Percentiles rank a stretch among this genome's conserved stretches.
These are phyloP conservation scores for Pheosia tremula DNA, from an alignment of 2,888 invertebrate species.

Conservation along the genomic window DNA sequence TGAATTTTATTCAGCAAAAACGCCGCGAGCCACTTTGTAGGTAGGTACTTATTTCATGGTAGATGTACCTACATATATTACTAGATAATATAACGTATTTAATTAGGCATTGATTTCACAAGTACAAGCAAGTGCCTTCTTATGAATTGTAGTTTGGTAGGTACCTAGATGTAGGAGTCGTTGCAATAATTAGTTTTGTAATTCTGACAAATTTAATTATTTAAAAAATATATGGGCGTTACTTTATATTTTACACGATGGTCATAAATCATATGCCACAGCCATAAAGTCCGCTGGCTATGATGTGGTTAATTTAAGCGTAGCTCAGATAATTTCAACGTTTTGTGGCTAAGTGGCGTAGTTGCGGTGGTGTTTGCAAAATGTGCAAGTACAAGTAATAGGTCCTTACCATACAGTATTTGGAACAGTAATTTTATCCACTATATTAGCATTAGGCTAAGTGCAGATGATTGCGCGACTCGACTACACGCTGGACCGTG, in stretches of 20 bases:
- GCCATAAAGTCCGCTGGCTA: background rate
- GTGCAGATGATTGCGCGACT: no score
- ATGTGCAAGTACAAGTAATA: background rate
- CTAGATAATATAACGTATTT: no score
- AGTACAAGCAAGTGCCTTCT: no score
- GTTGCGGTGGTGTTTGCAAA: background rate
- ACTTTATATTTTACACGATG: background rate
- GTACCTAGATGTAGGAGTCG: no score
- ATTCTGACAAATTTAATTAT: background rate
- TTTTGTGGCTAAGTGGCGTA: background rate
- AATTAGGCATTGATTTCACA: no score
- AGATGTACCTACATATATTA: background rate
- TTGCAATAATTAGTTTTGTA: no score
- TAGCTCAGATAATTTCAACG: background rate
- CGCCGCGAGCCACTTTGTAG: constrained; percentile 16
- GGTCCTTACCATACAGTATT: no score
- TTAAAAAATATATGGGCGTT: background rate
- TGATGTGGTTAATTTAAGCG: constrained; percentile 2
- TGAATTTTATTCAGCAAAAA: constrained; percentile 35
- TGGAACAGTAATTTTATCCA: no score
- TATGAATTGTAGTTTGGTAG: no score
- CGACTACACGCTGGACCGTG: no score
- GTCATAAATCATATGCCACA: background rate
- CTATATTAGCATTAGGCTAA: no score
- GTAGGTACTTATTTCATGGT: background rate